Conservation (phyloP, 2,888 invertebrate species). For the Candidula unifasciata region DNA sequence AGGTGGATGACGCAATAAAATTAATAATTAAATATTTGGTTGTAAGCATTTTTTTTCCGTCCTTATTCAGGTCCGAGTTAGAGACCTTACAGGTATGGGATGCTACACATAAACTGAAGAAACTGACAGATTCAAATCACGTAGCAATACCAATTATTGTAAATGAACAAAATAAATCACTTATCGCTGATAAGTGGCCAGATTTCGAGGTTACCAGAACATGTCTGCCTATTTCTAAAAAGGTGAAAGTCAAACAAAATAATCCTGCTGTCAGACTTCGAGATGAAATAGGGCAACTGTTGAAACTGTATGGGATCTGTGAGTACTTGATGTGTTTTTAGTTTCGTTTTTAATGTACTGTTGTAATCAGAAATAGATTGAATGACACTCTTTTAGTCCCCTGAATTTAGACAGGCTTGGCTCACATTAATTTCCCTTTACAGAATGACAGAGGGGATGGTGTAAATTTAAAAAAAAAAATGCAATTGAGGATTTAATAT, state of each 20-base stretch:
- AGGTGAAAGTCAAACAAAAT: slow-evolving; percentile 25
- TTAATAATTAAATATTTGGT: too few species aligned
- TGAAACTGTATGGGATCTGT: slow-evolving; percentile 35
- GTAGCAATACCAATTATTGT: slow-evolving; percentile 58
- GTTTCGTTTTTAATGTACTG: not conserved
- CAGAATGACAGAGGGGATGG: too few species aligned
- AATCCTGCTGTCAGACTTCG: slow-evolving; percentile 34
- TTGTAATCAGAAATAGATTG: not conserved
- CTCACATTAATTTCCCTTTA: too few species aligned
- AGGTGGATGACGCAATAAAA: too few species aligned
- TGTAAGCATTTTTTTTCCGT: not conserved
- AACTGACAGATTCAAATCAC: slow-evolving; percentile 39
- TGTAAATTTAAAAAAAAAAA: too few species aligned
- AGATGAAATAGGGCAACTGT: slow-evolving; percentile 25
- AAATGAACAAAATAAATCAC: not conserved
- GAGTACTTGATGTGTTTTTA: slow-evolving; percentile 21
- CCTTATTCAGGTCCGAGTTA: slow-evolving; percentile 40
- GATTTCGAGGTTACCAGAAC: not conserved
- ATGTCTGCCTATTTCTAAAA: slow-evolving; percentile 44
- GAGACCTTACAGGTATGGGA: slow-evolving; percentile 56
- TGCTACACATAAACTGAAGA: slow-evolving; percentile 52
- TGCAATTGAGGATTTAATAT: too few species aligned
- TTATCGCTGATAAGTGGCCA: slow-evolving; percentile 27
- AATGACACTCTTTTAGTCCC: not conserved
- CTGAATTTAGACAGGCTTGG: too few species aligned